These are phyloP conservation scores for Mixornis gularis DNA, from an alignment of 2,113 vertebrate genomes.

Conservation along the genomic window DNA sequence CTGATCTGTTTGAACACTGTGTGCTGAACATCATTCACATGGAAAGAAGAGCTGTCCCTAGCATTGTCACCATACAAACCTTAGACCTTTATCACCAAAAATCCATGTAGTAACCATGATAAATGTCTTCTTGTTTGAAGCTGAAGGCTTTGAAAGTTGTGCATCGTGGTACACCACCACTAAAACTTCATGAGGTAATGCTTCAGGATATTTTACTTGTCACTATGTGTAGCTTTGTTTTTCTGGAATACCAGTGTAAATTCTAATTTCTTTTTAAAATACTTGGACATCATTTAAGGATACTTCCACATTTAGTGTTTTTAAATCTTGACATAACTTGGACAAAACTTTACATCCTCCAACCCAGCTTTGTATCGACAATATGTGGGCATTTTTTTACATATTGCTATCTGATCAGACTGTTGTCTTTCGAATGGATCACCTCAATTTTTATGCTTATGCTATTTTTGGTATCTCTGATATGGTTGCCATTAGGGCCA, in stretches of 20 bases:
- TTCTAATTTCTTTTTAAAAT: background rate
- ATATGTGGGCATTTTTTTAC: background rate
- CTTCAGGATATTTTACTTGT: background rate
- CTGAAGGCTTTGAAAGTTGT: background rate
- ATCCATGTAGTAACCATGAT: background rate
- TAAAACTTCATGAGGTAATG: background rate
- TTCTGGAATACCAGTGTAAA: fast-evolving
- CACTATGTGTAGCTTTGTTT: background rate
- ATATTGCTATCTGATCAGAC: background rate
- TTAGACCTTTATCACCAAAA: background rate
- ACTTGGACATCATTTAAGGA: background rate
- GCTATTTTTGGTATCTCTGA: background rate
- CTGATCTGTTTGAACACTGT: background rate
- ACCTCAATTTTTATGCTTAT: background rate
- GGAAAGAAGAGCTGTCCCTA: background rate
- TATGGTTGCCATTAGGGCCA: background rate
- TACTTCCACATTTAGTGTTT: background rate
- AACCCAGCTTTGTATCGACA: background rate
- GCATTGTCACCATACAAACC: background rate
- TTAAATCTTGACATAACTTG: background rate
- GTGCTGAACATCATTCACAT: background rate
- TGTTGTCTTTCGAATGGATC: background rate
- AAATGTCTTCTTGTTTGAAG: background rate
- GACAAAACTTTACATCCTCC: background rate
- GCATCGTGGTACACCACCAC: background rate